Conservation (phyloP, 2,113 vertebrate genomes). For the Miniopterus natalensis region DNA sequence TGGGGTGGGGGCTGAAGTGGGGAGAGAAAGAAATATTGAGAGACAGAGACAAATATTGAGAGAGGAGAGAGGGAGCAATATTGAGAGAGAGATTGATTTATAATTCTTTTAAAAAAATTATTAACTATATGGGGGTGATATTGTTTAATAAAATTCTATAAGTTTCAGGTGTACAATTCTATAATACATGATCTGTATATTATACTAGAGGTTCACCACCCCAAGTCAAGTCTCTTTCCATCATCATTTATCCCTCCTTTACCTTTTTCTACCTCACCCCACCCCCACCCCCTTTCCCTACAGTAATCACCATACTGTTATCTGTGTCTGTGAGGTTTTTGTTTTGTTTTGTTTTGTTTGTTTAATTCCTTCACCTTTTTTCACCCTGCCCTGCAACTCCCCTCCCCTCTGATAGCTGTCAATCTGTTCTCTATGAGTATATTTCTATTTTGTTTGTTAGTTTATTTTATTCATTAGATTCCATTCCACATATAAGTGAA, state of each 20-base stretch:
- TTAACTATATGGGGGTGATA: background rate
- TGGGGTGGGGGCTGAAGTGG: too few species aligned
- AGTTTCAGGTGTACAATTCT: background rate
- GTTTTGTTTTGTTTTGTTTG: background rate
- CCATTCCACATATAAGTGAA: background rate
- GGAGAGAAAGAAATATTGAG: background rate
- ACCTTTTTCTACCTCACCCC: background rate
- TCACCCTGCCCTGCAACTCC: background rate
- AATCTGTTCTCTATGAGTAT: background rate
- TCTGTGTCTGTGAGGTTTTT: background rate
- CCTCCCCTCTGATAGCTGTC: background rate
- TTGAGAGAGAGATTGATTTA: too few species aligned
- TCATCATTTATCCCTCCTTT: background rate
- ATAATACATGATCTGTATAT: background rate
- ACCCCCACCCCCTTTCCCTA: background rate
- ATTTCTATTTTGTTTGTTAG: background rate
- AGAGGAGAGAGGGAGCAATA: background rate
- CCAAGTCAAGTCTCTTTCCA: background rate
- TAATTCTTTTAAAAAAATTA: background rate
- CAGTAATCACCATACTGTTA: background rate
- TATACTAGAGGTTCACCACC: background rate
- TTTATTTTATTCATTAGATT: background rate
- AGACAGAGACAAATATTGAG: background rate
- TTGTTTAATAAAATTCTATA: background rate
- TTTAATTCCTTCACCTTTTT: background rate